Base-by-base conservation (phyloP, 2,888 invertebrate species). In the Busseola fusca region DNA sequence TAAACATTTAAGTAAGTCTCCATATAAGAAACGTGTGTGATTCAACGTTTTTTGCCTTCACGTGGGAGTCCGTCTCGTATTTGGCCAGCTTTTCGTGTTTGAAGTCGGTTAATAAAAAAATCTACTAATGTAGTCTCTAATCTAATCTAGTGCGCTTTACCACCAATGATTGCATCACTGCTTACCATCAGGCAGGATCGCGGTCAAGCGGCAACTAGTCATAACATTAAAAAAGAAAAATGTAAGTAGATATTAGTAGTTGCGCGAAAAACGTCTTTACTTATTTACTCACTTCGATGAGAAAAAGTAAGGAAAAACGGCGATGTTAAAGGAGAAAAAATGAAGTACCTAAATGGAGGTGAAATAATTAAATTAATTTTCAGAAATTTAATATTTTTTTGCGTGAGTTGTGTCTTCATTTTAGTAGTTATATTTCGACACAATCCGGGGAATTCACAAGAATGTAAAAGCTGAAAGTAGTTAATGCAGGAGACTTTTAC, bases 261-360 rank as follows among this genome's bases (percentile, higher is more conserved):
- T 45, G 18, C 16, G 25, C 37, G 40, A 3, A 7, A 25, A 18
- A 37, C 25, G 18, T 6, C 16, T 25, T 6, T 3, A 40, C 6
- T 18, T 40, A 60, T 12, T 60, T 25, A 6, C 25, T 25, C 18
- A 21, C 40, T 27, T 42, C 4, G 7, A 42, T 62, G 18, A 42
- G n/a, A 30, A 64, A 66, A 40, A 7, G 30, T 14, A 54, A 63
- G 54, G 45, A n/a, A 18, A 27, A 9, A 18, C 3, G 27, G 40
- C 54, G n/a, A n/a, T n/a, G n/a, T 18, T 68, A 50, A 69, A 57
- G 64, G 7, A 69, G 42, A 50, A 34, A 72, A 54, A 74, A 74
- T 68, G 68, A 69, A 81, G 70, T 48, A 74, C 37, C 56, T 25
- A 60, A 74, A 77, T 68, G 57, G 27, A 64, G 34, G 69, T 34